Conservation (phyloP, 2,797 vertebrate genomes). For the Micrastur ruficollis region DNA sequence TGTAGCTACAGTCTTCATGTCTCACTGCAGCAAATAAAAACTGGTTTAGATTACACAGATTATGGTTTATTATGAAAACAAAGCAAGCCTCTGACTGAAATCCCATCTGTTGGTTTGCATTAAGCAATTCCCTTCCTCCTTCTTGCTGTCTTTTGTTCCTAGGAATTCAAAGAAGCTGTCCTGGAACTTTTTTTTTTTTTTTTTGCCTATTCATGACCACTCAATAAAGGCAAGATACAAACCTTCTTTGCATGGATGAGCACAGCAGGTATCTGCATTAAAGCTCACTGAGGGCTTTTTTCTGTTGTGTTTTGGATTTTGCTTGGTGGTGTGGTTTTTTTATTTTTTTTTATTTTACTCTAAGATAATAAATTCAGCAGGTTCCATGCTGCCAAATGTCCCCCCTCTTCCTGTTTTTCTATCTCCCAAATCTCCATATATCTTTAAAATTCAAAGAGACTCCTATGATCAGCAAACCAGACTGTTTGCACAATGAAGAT, state of each 20-base stretch:
- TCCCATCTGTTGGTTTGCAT: constrained; percentile 43
- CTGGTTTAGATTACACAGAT: constrained; percentile 30
- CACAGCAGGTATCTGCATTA: not conserved
- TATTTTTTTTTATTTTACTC: accelerated
- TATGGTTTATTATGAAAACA: constrained; percentile 47
- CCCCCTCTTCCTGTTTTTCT: not conserved
- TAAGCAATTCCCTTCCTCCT: constrained; percentile 4
- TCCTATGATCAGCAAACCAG: not conserved
- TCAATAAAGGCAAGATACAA: not conserved
- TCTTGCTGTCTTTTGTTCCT: not conserved
- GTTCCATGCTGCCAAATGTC: not conserved
- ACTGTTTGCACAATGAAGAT: not conserved
- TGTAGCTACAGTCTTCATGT: not conserved
- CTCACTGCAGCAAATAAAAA: constrained; percentile 38
- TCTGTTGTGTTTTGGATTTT: not conserved
- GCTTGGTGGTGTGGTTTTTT: not conserved
- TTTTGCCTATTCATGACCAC: not conserved
- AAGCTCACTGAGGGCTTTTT: not conserved
- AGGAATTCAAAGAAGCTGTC: not conserved
- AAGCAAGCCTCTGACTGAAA: constrained; percentile 25
- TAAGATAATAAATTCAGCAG: not conserved
- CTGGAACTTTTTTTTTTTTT: not conserved
- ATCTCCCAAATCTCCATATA: not conserved
- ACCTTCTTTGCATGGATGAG: not conserved
- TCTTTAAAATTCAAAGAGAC: not conserved